These are phyloP conservation scores for pig (Sus scrofa) DNA, from an alignment of 2,113 vertebrate species.

Conservation along the genomic window T2T-Sscrofa CM000817.6:169285001-169285500, in stretches of 20 bases:
- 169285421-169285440: too few species aligned
- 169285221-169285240: not conserved
- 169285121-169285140: not conserved
- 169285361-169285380: too few species aligned
- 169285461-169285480: too few species aligned
- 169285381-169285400: too few species aligned
- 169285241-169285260: conserved; percentile 23
- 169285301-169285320: not conserved
- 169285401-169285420: too few species aligned
- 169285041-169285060: conserved; percentile 2
- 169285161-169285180: conserved; percentile 34
- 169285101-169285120: not conserved
- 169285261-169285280: conserved; percentile 38
- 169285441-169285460: too few species aligned
- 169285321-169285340: not conserved
- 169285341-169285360: too few species aligned
- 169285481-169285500: too few species aligned
- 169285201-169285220: not conserved
- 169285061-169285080: conserved; percentile 39
- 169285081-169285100: conserved; percentile 12
- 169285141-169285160: not conserved
- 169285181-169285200: not conserved
- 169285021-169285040: conserved; percentile 2
- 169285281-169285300: not conserved
- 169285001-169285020: not conserved